phyloP scores from a whole-genome alignment of 1,140 invertebrate genomes.

The Brachystomella parvula region DNA sequence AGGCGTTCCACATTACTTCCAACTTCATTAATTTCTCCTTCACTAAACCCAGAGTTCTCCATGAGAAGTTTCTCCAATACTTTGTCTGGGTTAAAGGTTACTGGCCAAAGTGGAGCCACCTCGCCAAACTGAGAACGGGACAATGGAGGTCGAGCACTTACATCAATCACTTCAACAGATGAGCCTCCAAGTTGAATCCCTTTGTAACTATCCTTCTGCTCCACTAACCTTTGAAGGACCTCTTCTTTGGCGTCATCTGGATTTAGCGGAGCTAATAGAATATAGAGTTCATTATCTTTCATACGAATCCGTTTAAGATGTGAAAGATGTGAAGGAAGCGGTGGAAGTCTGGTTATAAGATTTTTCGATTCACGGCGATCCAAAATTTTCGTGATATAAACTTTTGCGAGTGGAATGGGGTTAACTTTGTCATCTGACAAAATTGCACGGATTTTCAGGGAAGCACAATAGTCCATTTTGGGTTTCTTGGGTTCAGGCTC shows the following conservation, averaged over 20 bases:
- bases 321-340: constrained; percentile 50
- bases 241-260: too few species aligned
- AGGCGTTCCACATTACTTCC: constrained; percentile 54
- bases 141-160: constrained; percentile 54
- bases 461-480: constrained; percentile 1
- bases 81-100: constrained; percentile 71
- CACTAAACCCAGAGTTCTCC: constrained; percentile 52
- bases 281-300: neutral
- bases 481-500: constrained; percentile 3
- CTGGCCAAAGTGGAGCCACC: constrained; percentile 62
- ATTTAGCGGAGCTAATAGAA: neutral
- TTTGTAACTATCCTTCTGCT: constrained; percentile 42
- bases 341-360: constrained; percentile 51
- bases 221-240: neutral
- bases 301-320: constrained; percentile 62
- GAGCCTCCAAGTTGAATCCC: constrained; percentile 45
- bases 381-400: constrained; percentile 52
- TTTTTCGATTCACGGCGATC: constrained; percentile 56
- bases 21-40: constrained; percentile 49
- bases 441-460: constrained; percentile 39
- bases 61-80: constrained; percentile 51
- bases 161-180: constrained; percentile 49
- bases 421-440: constrained; percentile 48
- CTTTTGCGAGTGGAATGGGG: constrained; percentile 49
- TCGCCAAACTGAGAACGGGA: constrained; percentile 59